phyloP scores from a whole-genome alignment of 2,113 vertebrate genomes.

The Bufo bufo region DNA sequence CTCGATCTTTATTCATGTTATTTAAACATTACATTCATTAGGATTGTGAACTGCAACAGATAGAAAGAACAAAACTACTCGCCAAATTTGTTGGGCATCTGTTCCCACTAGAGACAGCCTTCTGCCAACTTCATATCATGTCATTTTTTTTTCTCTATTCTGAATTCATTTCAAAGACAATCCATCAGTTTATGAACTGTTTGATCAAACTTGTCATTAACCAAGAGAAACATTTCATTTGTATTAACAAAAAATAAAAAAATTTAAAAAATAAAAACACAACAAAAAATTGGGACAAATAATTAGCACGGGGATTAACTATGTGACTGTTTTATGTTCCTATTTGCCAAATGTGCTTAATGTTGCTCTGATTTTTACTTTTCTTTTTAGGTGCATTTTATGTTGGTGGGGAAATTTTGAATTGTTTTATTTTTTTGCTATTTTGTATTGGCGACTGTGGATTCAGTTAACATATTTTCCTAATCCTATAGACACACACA shows the following conservation, averaged over 20 bases:
- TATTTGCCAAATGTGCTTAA: conserved; percentile 73
- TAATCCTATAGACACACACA: conserved; percentile 34
- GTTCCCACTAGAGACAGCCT: conserved; percentile 82
- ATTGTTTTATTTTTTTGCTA: neutral
- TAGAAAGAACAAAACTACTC: conserved; percentile 85
- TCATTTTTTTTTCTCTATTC: conserved; percentile 70
- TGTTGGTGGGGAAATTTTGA: neutral
- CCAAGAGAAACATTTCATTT: conserved; percentile 83
- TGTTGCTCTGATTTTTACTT: conserved; percentile 67
- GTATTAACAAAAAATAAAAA: conserved; percentile 73
- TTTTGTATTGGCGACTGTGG: neutral
- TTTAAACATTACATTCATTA: conserved; percentile 90
- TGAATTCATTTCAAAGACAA: conserved; percentile 86
- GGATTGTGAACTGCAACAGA: conserved; percentile 85
- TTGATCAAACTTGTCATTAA: conserved; percentile 85
- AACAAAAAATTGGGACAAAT: conserved; percentile 72
- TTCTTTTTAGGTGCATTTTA: conserved; percentile 30
- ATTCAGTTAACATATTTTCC: conserved; percentile 39
- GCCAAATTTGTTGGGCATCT: conserved; percentile 86
- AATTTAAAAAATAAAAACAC: neutral
- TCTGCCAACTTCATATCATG: conserved; percentile 79
- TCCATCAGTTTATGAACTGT: conserved; percentile 84
- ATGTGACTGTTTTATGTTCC: conserved; percentile 73
- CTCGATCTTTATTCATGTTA: conserved; percentile 90
- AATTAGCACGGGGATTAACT: conserved; percentile 77